phyloP scores from a whole-genome alignment of 2,113 vertebrate species.

The Odontophorus gujanensis region DNA sequence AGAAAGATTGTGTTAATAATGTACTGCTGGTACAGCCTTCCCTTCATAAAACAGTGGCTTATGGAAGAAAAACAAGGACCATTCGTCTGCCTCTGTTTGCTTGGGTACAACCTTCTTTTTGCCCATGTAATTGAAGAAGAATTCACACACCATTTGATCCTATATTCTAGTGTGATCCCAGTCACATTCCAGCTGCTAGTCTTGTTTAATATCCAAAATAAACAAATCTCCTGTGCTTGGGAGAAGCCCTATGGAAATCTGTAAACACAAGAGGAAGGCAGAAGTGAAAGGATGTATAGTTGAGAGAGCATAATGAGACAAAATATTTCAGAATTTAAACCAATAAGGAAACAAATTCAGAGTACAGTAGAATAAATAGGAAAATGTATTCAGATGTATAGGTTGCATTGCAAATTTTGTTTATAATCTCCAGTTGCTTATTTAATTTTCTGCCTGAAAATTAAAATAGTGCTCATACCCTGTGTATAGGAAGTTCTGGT shows the following conservation, averaged over 20 bases:
- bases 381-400: not conserved
- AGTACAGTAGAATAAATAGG: not conserved
- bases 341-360: not conserved
- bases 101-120: not conserved
- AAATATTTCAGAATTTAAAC: not conserved
- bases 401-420: not conserved
- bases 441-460: fast-evolving
- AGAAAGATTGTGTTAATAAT: not conserved
- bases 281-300: not conserved
- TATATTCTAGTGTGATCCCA: not conserved
- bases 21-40: not conserved
- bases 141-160: not conserved
- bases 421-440: not conserved
- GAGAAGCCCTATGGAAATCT: not conserved
- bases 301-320: not conserved
- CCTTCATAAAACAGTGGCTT: not conserved
- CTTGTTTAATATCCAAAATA: not conserved
- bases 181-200: not conserved
- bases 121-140: not conserved
- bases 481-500: not conserved
- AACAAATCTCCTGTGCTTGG: not conserved
- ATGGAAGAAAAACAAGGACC: fast-evolving
- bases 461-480: not conserved
- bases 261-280: not conserved
- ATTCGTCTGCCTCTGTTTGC: not conserved